Percentiles rank a stretch among this genome's conserved stretches.
Evolutionary conservation across 1,140 invertebrate species (phyloP).

Genomic region (Cataglyphis hispanica): DNA sequence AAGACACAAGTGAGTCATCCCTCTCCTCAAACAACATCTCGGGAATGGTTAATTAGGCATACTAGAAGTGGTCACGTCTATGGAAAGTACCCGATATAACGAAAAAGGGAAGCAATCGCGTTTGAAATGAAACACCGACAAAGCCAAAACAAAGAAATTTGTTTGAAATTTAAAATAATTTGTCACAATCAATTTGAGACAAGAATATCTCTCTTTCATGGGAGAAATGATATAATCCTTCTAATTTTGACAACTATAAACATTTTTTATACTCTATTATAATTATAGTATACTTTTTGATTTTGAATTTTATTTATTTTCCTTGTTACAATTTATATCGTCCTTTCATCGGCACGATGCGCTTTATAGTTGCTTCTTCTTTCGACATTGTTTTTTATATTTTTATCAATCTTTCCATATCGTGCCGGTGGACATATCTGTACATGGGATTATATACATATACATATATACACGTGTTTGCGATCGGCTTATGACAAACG

Average conservation of each 20-base stretch:
- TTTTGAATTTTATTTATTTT: conserved; percentile 33
- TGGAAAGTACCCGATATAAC: conserved; percentile 79
- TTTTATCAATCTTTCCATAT: conserved; percentile 28
- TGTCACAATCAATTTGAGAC: background rate
- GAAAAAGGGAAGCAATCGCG: background rate
- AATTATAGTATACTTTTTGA: conserved; percentile 1
- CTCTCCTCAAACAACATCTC: conserved; percentile 40
- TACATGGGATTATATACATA: background rate
- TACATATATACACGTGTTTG: background rate
- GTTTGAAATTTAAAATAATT: background rate
- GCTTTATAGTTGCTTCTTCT: background rate
- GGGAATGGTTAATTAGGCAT: conserved; percentile 78
- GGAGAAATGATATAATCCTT: background rate
- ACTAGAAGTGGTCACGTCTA: conserved; percentile 82
- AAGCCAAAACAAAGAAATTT: background rate
- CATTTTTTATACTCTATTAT: background rate
- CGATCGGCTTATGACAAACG: background rate
- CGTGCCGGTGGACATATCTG: background rate
- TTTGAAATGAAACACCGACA: too few species aligned
- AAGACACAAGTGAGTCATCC: conserved; percentile 51
- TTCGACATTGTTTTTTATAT: conserved; percentile 16
- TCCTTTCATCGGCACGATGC: background rate
- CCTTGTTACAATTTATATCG: conserved; percentile 25
- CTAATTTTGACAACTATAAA: too few species aligned
- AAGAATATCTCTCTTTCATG: background rate